A percentile compares a stretch with the other conserved stretches of the same genome.
Evolutionary conservation across 1,140 invertebrate genomes (phyloP).

Genomic region (Phthorimaea operculella): DNA sequence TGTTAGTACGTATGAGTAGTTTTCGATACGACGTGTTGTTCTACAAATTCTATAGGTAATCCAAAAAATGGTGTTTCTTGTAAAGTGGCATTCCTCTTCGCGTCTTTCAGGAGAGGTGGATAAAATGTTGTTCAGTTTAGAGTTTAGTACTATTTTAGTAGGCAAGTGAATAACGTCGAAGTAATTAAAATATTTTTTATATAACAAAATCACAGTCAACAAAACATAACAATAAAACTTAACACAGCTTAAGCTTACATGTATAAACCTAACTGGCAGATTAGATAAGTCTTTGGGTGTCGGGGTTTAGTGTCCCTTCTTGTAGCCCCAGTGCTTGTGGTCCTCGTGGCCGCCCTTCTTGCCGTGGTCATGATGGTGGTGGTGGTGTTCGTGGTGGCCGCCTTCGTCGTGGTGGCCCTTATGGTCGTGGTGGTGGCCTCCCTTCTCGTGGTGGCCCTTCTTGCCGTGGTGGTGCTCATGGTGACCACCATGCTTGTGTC

Average conservation of each 20-base stretch:
- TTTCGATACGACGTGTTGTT: too few species aligned
- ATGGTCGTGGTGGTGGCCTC: conserved; percentile 65
- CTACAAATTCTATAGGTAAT: too few species aligned
- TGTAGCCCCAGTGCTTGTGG: conserved; percentile 66
- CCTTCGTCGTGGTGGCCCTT: conserved; percentile 66
- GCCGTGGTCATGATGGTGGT: conserved; percentile 72
- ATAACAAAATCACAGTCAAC: conserved; percentile 40
- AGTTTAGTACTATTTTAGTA: too few species aligned
- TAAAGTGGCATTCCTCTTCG: too few species aligned
- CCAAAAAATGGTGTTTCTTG: too few species aligned
- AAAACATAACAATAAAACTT: conserved; percentile 25
- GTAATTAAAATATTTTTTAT: conserved; percentile 22
- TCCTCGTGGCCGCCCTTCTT: conserved; percentile 72
- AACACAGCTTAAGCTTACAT: conserved; percentile 37
- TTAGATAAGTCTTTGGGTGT: conserved; percentile 17
- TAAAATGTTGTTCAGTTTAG: too few species aligned
- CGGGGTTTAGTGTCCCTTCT: conserved; percentile 64
- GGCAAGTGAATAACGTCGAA: too few species aligned
- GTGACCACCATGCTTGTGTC: conserved; percentile 72
- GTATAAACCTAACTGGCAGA: conserved; percentile 30
- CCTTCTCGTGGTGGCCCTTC: conserved; percentile 76
- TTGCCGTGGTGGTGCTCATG: conserved; percentile 77
- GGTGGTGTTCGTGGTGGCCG: conserved; percentile 69
- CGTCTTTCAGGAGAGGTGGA: too few species aligned
- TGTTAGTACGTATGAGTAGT: too few species aligned